Conservation (phyloP, 2,888 invertebrate genomes). For the Acleris laterana region DNA sequence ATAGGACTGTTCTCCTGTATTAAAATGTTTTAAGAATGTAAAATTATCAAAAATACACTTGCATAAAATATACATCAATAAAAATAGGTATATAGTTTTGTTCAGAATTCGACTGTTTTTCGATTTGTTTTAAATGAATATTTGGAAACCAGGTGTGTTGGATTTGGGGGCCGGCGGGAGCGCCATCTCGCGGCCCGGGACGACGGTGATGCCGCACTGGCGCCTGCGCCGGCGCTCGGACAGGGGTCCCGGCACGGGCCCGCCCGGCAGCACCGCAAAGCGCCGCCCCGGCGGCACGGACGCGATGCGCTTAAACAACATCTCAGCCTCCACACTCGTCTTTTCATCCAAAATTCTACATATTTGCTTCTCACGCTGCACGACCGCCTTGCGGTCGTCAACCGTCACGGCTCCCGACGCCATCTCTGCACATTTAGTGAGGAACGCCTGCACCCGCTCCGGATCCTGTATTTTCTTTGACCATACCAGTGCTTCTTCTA, state of each 20-base stretch:
- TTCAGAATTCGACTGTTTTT: too few species aligned
- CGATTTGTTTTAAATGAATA: conserved; percentile 47
- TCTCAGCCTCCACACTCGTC: conserved; percentile 63
- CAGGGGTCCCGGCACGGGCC: conserved; percentile 49
- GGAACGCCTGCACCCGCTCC: conserved; percentile 71
- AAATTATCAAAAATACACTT: too few species aligned
- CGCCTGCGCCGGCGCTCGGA: conserved; percentile 62
- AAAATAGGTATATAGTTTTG: too few species aligned
- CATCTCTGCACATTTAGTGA: conserved; percentile 71
- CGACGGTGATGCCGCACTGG: conserved; percentile 69
- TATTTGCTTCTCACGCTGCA: conserved; percentile 66
- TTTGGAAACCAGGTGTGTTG: conserved; percentile 61
- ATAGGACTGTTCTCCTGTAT: too few species aligned
- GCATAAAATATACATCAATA: too few species aligned
- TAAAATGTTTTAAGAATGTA: too few species aligned
- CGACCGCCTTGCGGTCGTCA: conserved; percentile 71
- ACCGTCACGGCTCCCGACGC: conserved; percentile 61
- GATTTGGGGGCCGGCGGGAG: conserved; percentile 65
- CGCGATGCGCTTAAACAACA: conserved; percentile 74
- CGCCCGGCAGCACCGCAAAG: conserved; percentile 69
- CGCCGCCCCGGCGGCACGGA: conserved; percentile 68
- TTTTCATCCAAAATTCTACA: conserved; percentile 64
- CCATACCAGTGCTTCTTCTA: conserved; percentile 74
- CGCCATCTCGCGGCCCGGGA: conserved; percentile 66
- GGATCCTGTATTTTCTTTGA: conserved; percentile 71